phyloP scores from a whole-genome alignment of 92 coral and sea anemone genomes.

The Blastomussa wellsi region DNA sequence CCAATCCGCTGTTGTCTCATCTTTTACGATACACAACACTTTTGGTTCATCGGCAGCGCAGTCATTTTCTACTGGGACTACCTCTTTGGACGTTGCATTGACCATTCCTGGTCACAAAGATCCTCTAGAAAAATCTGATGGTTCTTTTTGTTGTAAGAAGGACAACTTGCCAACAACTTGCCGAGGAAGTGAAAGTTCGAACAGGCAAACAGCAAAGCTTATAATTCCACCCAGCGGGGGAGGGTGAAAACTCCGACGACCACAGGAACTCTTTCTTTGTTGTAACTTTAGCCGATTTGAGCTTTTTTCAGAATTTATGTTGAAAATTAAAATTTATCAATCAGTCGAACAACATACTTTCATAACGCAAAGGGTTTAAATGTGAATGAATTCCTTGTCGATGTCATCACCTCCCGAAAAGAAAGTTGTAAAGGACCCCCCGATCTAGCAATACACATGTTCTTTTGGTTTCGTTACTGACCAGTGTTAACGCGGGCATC shows the following conservation, averaged over 20 bases:
- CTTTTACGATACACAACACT: slow-evolving; percentile 85
- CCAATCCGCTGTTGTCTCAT: slow-evolving; percentile 86
- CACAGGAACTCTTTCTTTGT: background rate
- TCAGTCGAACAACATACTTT: background rate
- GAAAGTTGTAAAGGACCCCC: background rate
- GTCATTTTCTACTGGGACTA: slow-evolving; percentile 69
- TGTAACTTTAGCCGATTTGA: background rate
- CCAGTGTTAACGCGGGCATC: slow-evolving; percentile 4
- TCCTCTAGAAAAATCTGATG: slow-evolving; percentile 19
- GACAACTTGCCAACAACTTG: slow-evolving; percentile 7
- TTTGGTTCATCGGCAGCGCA: slow-evolving; percentile 69
- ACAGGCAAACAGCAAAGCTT: background rate
- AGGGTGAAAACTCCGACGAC: background rate
- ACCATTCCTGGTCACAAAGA: slow-evolving; percentile 70
- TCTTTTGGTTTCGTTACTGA: background rate
- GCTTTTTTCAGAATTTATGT: background rate
- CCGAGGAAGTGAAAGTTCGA: slow-evolving; percentile 30
- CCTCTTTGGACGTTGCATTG: slow-evolving; percentile 60
- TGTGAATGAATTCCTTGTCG: background rate
- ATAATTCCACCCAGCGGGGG: slow-evolving; percentile 5
- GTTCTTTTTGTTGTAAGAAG: slow-evolving; percentile 6
- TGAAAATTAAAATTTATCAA: background rate
- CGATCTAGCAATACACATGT: background rate
- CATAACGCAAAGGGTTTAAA: background rate
- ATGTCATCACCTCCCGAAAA: background rate